phyloP scores from a whole-genome alignment of 2,797 vertebrate genomes.

The Phrynocephalus vlangalii region DNA sequence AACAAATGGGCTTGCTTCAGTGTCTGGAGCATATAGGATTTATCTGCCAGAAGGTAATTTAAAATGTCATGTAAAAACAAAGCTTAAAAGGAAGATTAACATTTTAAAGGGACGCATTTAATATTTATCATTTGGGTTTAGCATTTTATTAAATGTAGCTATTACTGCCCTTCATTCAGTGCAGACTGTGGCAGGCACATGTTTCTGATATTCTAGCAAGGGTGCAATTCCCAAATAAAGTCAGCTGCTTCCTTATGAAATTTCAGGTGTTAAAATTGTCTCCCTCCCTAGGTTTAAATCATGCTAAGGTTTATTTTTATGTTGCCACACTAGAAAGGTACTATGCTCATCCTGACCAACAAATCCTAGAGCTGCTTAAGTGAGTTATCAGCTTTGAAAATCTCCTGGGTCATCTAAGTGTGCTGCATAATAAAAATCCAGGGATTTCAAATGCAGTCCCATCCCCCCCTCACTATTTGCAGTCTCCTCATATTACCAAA shows the following conservation, averaged over 20 bases:
- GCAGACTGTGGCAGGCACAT: constrained; percentile 13
- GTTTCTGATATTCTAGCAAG: not conserved
- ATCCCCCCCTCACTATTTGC: not conserved
- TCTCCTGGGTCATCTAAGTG: not conserved
- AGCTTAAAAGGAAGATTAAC: constrained; percentile 58
- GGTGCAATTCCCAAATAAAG: not conserved
- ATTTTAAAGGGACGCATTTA: constrained; percentile 54
- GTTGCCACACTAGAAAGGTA: constrained; percentile 33
- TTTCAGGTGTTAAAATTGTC: constrained; percentile 19
- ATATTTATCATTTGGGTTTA: constrained; percentile 48
- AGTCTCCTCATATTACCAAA: constrained; percentile 35
- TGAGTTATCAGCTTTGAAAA: constrained; percentile 37
- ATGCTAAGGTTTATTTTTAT: not conserved
- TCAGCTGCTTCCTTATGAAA: constrained; percentile 1
- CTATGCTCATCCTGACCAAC: constrained; percentile 44
- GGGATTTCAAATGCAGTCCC: constrained; percentile 22
- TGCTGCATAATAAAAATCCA: constrained; percentile 29
- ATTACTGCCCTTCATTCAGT: constrained; percentile 12
- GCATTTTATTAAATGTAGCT: constrained; percentile 53
- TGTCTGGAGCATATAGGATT: constrained; percentile 14
- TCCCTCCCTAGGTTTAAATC: constrained; percentile 33
- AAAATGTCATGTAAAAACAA: constrained; percentile 67
- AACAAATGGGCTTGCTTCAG: constrained; percentile 27
- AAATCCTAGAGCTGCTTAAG: constrained; percentile 25
- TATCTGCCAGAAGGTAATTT: constrained; percentile 65